Evolutionary conservation across 2,113 vertebrate species (phyloP), one percentile per base, ranked within the genome.

Genomic region (Corythoichthys intestinalis): DNA sequence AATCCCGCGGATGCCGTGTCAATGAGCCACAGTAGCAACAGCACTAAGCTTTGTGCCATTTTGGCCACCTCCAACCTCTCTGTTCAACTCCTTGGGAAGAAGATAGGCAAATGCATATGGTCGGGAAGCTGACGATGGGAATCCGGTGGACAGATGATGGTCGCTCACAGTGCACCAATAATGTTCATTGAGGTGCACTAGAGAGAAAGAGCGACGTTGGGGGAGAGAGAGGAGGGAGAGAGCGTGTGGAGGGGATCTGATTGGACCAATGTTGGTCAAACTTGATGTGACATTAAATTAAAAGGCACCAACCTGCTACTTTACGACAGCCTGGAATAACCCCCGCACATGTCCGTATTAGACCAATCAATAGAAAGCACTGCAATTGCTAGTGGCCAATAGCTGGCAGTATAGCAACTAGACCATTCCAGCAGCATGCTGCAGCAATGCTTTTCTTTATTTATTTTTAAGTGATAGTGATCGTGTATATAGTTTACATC

Each of bases 21-120:
- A 83, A 92, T 90, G 85, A 97, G 91, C 93, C 93, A 94, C 84
- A 94, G 91, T 80, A 97, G 88, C 79, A 96, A 79, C 84, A 94
- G 88, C 90, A 95, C 79, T 89, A 90, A 79, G 87, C 85, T 91
- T 76, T 92, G 95, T 93, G 94, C 94, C 96, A 98, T 98, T 91
- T 94, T 94, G n/a, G 15, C 5, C 65, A 53, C 15, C 92, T 85
- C 88, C 91, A 90, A 90, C 90, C 86, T 89, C 80, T 91, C 81
- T 81, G 79, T 93, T 92, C 91, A 94, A 92, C 86, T 92, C 93
- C 92, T 93, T 85, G 84, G 87, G 89, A 90, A 88, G 91, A 85
- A 91, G 88, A 75, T 86, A 71, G 89, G 90, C 86, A 87, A 39
- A 81, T 90, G 90, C 94, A 96, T 94, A 91, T 91, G 86, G 82